Evolutionary conservation across 1,140 invertebrate species (phyloP), one percentile per base, ranked within the genome.

Genomic region (Drosophila kurseongensis): DNA sequence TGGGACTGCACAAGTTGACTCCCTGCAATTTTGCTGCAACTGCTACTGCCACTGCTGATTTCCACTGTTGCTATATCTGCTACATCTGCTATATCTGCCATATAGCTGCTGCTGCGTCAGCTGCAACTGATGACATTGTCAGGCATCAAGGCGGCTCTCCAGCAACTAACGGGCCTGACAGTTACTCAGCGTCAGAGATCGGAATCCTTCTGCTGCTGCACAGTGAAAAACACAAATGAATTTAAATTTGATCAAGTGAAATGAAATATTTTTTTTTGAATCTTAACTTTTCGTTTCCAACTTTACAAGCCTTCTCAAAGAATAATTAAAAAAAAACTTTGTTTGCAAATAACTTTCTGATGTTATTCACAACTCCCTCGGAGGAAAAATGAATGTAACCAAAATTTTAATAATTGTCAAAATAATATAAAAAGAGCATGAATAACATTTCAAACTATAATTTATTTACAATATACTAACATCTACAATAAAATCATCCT

Each of bases 111-210:
- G 84, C 84, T 83, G 80, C 80, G 84, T 89, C 84, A 89, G 84
- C 84, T 89, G 84, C 84, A 88, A 80, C 84, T 89, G 84, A 89
- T 89, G 84, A 89, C 84, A 89, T 75, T 84, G 84, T 89, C 84
- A 89, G 84, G 74, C 84, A 89, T 78, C 63, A 77, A 77, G 80
- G 76, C 84, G 72, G 67, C 72, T 71, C 67, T 56, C 51, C 76
- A 56, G 76, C 84, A 57, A 83, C 76, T 80, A 89, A 80, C 84
- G 68, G 67, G 72, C 72, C 79, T 80, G 79, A 83, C 83, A 89
- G 84, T 89, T 81, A 83, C 83, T 88, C 83, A 89, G 84, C 77
- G 80, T 77, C 84, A 83, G 67, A 67, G 84, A 80, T 67, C 35
- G 50, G 42, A 45, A 47, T 55, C 32, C 44, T 27, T 27, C 27